phyloP scores from a whole-genome alignment of 2,888 invertebrate genomes.

The Drosophila emarginata region DNA sequence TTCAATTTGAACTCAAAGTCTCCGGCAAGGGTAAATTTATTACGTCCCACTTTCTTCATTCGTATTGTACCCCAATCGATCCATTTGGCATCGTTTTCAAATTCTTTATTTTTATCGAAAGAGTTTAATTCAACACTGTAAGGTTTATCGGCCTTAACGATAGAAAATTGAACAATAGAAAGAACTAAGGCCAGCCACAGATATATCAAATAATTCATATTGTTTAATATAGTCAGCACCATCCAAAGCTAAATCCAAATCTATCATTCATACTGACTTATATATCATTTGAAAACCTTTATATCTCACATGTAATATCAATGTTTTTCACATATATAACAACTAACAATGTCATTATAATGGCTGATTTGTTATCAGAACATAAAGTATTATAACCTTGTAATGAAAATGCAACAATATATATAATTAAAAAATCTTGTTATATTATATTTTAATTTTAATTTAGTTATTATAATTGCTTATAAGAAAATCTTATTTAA shows the following conservation, averaged over 20 bases:
- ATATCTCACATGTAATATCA: background rate
- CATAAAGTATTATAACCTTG: background rate
- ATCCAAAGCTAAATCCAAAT: background rate
- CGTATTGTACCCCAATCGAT: constrained; percentile 72
- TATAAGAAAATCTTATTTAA: too few species aligned
- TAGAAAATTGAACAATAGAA: constrained; percentile 12
- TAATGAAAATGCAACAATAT: background rate
- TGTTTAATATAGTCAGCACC: constrained; percentile 4
- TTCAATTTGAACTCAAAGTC: constrained; percentile 63
- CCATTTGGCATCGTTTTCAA: constrained; percentile 61
- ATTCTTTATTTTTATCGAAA: constrained; percentile 54
- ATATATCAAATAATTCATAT: constrained; percentile 31
- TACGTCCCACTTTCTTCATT: constrained; percentile 67
- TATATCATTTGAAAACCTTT: background rate
- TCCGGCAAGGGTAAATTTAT: constrained; percentile 64
- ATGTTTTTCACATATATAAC: background rate
- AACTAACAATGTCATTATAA: background rate
- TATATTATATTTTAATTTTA: too few species aligned
- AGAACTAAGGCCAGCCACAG: constrained; percentile 35
- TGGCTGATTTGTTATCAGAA: background rate
- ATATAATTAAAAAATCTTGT: constrained; percentile 11
- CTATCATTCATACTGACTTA: background rate
- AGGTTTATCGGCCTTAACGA: constrained; percentile 28
- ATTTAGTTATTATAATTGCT: too few species aligned
- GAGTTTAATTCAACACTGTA: constrained; percentile 71